Evolutionary conservation across 2,797 vertebrate genomes (phyloP).

Genomic region (Florisuga fusca): DNA sequence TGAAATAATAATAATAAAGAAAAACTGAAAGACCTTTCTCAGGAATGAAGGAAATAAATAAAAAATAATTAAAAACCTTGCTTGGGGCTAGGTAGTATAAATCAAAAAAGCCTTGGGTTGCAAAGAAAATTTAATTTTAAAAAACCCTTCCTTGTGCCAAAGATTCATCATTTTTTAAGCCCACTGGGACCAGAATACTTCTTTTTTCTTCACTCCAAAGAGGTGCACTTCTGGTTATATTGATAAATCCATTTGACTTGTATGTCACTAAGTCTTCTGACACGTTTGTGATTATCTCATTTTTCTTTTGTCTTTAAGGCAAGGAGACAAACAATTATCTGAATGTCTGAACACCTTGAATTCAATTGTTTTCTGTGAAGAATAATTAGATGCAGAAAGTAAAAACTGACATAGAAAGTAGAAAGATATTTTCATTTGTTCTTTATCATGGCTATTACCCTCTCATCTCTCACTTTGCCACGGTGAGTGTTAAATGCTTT

Average conservation of each 20-base stretch:
- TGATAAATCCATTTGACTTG: background rate
- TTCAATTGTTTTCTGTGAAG: background rate
- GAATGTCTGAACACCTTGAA: background rate
- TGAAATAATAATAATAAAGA: conserved; percentile 63
- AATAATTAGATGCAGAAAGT: background rate
- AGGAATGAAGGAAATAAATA: conserved; percentile 74
- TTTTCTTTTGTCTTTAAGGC: background rate
- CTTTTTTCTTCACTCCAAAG: background rate
- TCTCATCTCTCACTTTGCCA: background rate
- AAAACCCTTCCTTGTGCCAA: conserved; percentile 41
- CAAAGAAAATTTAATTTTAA: conserved; percentile 72
- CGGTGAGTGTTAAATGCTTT: background rate
- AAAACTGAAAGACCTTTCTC: conserved; percentile 50
- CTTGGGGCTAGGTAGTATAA: conserved; percentile 68
- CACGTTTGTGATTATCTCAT: background rate
- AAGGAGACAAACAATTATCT: background rate
- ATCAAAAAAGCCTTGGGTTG: conserved; percentile 65
- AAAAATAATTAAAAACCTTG: conserved; percentile 74
- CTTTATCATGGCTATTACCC: background rate
- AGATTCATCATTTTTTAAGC: conserved; percentile 69
- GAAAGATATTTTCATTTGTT: background rate
- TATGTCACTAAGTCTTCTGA: background rate
- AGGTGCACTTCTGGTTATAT: conserved; percentile 3
- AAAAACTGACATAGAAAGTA: background rate
- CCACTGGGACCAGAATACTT: conserved; percentile 1